Percentiles rank a stretch among this genome's conserved stretches.
phyloP scores from a whole-genome alignment of 1,140 invertebrate genomes.

The Megalopta genalis region DNA sequence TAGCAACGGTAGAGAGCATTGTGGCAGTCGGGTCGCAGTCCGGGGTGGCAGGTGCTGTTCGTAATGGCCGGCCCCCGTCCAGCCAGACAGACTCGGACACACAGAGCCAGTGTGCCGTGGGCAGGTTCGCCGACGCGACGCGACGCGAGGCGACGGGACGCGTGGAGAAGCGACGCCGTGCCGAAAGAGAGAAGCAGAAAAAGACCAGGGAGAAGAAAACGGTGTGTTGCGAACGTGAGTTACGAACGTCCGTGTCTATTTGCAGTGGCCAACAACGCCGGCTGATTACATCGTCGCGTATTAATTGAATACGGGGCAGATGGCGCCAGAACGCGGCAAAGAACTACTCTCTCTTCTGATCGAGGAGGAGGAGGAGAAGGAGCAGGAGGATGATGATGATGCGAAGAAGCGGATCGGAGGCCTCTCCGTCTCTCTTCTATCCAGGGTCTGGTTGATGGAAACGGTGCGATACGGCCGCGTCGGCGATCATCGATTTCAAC shows the following conservation, averaged over 20 bases:
- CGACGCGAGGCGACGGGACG: neutral
- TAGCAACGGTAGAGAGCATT: neutral
- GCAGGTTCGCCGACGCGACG: conserved; percentile 61
- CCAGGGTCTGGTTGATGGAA: conserved; percentile 20
- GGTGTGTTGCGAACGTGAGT: conserved; percentile 52
- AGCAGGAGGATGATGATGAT: too few relatives aligned
- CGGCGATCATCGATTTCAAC: conserved; percentile 45
- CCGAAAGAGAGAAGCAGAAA: conserved; percentile 35
- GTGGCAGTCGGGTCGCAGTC: conserved; percentile 68
- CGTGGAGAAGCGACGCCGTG: too few relatives aligned
- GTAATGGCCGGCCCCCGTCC: conserved; percentile 74
- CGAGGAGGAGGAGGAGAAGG: too few relatives aligned
- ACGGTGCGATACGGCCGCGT: conserved; percentile 25
- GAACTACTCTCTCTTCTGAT: neutral
- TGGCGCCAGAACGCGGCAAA: conserved; percentile 35
- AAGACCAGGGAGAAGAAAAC: neutral
- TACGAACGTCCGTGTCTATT: conserved; percentile 70
- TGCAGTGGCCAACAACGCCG: conserved; percentile 53
- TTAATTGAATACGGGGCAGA: conserved; percentile 70
- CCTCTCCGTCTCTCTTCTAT: neutral
- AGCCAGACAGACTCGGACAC: conserved; percentile 43
- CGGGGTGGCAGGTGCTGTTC: conserved; percentile 75
- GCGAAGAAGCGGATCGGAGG: conserved; percentile 28
- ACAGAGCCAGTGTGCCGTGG: conserved; percentile 10
- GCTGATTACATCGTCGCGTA: conserved; percentile 61